Base-by-base conservation (phyloP, 1,140 invertebrate genomes). In the Drosophila sproati region DNA sequence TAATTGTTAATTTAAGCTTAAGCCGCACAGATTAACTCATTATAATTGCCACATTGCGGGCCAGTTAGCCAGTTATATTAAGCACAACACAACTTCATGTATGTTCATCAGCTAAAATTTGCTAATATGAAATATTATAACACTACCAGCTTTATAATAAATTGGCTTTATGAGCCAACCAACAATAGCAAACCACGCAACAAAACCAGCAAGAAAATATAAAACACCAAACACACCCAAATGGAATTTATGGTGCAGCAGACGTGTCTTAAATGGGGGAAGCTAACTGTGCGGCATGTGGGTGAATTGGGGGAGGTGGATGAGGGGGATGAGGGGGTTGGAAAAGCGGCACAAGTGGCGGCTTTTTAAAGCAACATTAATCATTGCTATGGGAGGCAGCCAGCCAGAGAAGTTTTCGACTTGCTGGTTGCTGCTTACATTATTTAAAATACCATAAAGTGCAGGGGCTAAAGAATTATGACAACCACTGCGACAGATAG, bases 101-200 rank as follows among this genome's bases (percentile, higher is more conserved):
- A 35, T 20, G 4, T 2, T 7, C 4, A 12, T 43, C 64, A 35
- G 37, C 52, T 59, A 61, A 51, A 79, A 87, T 87, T 87, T 82
- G 82, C 87, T 87, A 80, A 82, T 88, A 80, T 82, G 68, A 82
- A 87, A 82, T 82, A 87, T 87, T 86, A 86, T 73, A 86, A 73
- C 71, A 79, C 82, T 63, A 79, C 62, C 72, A 67, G 35, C 39
- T 69, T 77, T 79, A 82, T 79, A 77, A 87, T 87, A 87, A 87
- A 87, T 87, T 77, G 77, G 72, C 69, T 51, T 83, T 77, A 80
- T 83, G 60, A 68, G 64, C 64, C 81, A 48, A 37, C 59, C 37
- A 29, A 35, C 73, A 82, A 82, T 56, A 77, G 67, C 61, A 78
- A 86, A 77, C 82, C 79, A 68, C 76, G 80, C 29, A 74, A 72